Conservation (phyloP, 2,797 vertebrate species). For the Sebastes trivittatus region DNA sequence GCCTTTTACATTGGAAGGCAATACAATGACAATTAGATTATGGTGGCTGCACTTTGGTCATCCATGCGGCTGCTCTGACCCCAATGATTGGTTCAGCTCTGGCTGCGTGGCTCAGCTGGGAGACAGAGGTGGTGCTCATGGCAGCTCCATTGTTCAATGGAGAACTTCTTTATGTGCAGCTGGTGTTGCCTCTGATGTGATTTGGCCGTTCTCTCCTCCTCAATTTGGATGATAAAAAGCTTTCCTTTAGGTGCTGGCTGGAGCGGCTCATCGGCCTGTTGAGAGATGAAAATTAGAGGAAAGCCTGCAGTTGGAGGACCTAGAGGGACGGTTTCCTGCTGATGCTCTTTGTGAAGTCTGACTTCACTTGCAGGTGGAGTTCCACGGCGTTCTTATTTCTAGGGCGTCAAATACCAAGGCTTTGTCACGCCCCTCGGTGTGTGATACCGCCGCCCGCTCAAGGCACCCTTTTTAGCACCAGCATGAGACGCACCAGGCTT, state of each 20-base stretch:
- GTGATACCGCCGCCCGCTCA: no score
- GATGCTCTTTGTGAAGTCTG: slow-evolving; percentile 2
- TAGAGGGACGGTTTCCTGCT: background rate
- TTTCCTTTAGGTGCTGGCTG: slow-evolving; percentile 50
- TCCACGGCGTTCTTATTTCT: background rate
- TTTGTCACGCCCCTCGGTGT: no score
- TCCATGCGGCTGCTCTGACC: slow-evolving; percentile 77
- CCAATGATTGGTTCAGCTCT: slow-evolving; percentile 75
- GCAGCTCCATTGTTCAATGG: slow-evolving; percentile 74
- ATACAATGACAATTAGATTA: slow-evolving; percentile 87
- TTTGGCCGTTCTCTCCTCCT: slow-evolving; percentile 72
- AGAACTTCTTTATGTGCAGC: slow-evolving; percentile 80
- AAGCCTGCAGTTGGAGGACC: slow-evolving; percentile 19
- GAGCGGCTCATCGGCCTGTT: slow-evolving; percentile 44
- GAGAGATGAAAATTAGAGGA: slow-evolving; percentile 49
- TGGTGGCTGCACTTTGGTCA: slow-evolving; percentile 79
- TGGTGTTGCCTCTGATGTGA: slow-evolving; percentile 80
- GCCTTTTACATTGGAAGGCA: slow-evolving; percentile 81
- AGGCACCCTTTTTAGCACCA: no score
- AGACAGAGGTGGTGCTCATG: slow-evolving; percentile 76
- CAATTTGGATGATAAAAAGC: slow-evolving; percentile 78
- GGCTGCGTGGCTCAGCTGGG: slow-evolving; percentile 76
- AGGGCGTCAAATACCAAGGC: no score
- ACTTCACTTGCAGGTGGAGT: slow-evolving; percentile 19
- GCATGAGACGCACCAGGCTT: no score